These are phyloP conservation scores for Andrena hattorfiana DNA, from an alignment of 2,888 invertebrate species.

Conservation along the genomic window DNA sequence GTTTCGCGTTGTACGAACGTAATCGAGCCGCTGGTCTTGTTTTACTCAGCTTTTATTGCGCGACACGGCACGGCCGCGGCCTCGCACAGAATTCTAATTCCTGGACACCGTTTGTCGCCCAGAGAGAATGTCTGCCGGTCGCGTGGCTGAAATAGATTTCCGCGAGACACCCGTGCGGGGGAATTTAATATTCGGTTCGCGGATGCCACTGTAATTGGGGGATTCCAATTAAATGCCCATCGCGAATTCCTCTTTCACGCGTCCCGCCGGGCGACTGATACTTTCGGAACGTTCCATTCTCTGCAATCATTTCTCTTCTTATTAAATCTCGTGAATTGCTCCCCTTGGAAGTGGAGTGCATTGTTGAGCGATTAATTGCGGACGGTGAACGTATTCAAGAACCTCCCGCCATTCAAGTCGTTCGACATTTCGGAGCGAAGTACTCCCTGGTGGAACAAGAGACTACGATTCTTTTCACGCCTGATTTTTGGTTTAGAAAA, in stretches of 20 bases:
- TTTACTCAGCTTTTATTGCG: slow-evolving; percentile 59
- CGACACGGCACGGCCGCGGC: slow-evolving; percentile 16
- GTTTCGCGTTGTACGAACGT: slow-evolving; percentile 40
- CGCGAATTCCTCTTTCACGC: neutral
- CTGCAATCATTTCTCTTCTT: neutral
- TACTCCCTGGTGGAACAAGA: neutral
- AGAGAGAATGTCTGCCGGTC: neutral
- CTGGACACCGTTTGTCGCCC: slow-evolving; percentile 12
- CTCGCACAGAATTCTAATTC: slow-evolving; percentile 50
- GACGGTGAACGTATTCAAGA: neutral
- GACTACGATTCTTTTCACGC: neutral
- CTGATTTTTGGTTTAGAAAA: neutral
- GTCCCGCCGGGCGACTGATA: slow-evolving; percentile 2
- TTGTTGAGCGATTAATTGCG: neutral
- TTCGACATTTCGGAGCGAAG: neutral
- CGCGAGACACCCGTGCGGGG: neutral
- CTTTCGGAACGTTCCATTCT: slow-evolving; percentile 2
- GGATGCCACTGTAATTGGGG: slow-evolving; percentile 2
- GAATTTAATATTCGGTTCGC: slow-evolving; percentile 29
- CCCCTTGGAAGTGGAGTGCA: neutral
- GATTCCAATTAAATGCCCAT: slow-evolving; percentile 33
- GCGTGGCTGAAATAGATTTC: slow-evolving; percentile 18
- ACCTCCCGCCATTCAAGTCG: neutral
- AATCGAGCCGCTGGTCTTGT: slow-evolving; percentile 58
- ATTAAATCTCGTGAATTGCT: slow-evolving; percentile 27